Evolutionary conservation across 2,888 invertebrate genomes (phyloP).

Genomic region (Unio delphinus): DNA sequence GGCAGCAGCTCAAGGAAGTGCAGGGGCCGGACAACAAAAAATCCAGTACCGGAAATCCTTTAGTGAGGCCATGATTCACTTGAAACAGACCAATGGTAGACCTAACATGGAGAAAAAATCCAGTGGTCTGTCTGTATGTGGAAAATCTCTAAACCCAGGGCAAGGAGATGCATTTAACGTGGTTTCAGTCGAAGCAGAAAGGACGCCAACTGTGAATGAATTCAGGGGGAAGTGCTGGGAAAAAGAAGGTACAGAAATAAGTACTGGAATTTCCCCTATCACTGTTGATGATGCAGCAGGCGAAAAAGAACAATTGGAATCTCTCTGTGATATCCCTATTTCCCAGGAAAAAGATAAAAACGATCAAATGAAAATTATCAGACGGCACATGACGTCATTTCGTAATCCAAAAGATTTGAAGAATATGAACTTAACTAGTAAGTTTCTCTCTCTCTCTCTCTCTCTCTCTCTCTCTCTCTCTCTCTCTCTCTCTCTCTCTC

Average conservation of each 20-base stretch:
- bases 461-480: slow-evolving; percentile 4
- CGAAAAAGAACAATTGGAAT: no score
- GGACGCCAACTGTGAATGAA: background rate
- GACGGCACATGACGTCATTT: slow-evolving; percentile 8
- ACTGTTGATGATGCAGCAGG: no score
- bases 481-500: slow-evolving; percentile 16
- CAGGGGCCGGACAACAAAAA: slow-evolving; percentile 4
- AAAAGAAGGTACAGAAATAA: slow-evolving; percentile 1
- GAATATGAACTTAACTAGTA: slow-evolving; percentile 11
- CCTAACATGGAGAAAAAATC: slow-evolving; percentile 15
- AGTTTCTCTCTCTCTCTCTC: slow-evolving; percentile 9
- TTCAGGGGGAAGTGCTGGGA: background rate
- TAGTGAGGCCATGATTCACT: slow-evolving; percentile 30
- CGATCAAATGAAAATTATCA: slow-evolving; percentile 4
- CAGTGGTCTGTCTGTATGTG: slow-evolving; percentile 32
- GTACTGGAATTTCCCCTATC: background rate
- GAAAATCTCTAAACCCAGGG: slow-evolving; percentile 16
- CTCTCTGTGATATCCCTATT: no score
- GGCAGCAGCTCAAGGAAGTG: background rate
- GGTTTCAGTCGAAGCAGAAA: slow-evolving; percentile 3
- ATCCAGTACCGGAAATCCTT: slow-evolving; percentile 34
- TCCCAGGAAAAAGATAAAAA: no score
- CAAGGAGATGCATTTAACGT: background rate
- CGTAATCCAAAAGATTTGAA: slow-evolving; percentile 11
- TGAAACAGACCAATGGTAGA: slow-evolving; percentile 23